phyloP scores from a whole-genome alignment of 1,140 invertebrate species.

The Nylanderia fulva region DNA sequence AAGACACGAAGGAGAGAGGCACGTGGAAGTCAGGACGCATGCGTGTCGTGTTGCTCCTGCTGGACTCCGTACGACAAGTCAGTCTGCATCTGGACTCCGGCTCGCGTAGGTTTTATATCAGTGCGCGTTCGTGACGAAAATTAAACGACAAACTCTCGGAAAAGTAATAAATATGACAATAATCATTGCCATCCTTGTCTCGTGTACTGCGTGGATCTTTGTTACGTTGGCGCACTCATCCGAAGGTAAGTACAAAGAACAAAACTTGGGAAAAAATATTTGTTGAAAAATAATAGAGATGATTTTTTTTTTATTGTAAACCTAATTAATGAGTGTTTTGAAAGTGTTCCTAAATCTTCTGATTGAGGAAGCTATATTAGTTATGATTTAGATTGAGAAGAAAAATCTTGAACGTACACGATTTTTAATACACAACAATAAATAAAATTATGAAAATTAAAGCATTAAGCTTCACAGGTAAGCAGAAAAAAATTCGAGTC shows the following conservation, averaged over 20 bases:
- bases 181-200: constrained; percentile 56
- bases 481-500: not conserved
- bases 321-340: not conserved
- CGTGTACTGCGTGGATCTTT: constrained; percentile 65
- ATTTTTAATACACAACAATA: not conserved
- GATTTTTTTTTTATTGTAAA: not conserved
- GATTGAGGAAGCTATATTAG: not conserved
- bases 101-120: constrained; percentile 71
- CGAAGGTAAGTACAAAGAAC: constrained; percentile 62
- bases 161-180: constrained; percentile 70
- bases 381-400: not conserved
- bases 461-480: not conserved
- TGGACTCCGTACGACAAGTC: constrained; percentile 75
- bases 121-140: constrained; percentile 67
- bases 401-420: not conserved
- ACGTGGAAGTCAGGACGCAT: constrained; percentile 80
- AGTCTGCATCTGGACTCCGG: constrained; percentile 81
- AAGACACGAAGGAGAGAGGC: constrained; percentile 75
- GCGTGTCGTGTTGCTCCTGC: constrained; percentile 81
- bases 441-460: constrained; percentile 1
- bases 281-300: not conserved
- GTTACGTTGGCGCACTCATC: constrained; percentile 57
- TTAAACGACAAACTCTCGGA: not conserved
- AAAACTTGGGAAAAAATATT: not conserved
- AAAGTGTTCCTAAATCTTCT: too few species aligned